Base-by-base conservation (phyloP, 2,797 vertebrate species). In the Amazona finschi region DNA sequence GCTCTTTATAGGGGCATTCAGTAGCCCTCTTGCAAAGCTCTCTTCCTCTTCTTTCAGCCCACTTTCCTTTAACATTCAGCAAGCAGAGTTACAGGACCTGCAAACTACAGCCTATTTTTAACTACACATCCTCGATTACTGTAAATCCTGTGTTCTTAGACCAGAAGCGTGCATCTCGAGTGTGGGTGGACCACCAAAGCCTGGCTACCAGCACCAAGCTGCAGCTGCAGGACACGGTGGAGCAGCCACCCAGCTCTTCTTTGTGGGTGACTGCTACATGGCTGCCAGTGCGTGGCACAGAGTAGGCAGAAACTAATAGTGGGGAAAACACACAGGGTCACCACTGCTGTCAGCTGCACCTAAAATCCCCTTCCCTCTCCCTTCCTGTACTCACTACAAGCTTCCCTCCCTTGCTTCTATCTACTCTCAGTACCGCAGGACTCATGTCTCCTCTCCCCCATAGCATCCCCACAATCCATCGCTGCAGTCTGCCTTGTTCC, bases 141-240 rank as follows among this genome's bases (percentile, higher is more conserved):
- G 58, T 57, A 85, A 90, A 79, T 52, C 31, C 55, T 12, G 43
- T 38, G 69, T 21, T 77, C 85, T 89, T 39, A 36, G 30, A 55
- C 18, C 41, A 86, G 70, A 46, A 49, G 30, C 0, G 0, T 21
- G 25, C 38, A 50, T 53, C 28, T 74, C 52, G 15, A 0, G 0
- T 36, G 69, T 33, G 65, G 69, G 44, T 33, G 52, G 82, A 31
- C 64, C 92, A 74, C 69, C 66, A 31, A 39, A 57, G 69, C 22
- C 17, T 15, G 64, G 14, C 21, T 18, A 41, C 30, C 78, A 77
- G 61, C 52, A 9, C 33, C 2, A 28, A 80, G 61, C 75, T 43
- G 52, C 75, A 87, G 90, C 72, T 64, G 79, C 5, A 8, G 90
- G 76, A 38, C 44, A 27, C 19, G 15, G 78, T 75, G 15, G 53